A percentile compares a stretch with the other conserved stretches of the same genome.
Evolutionary conservation across 2,888 invertebrate species (phyloP).

Genomic region (Vanessa cardui): DNA sequence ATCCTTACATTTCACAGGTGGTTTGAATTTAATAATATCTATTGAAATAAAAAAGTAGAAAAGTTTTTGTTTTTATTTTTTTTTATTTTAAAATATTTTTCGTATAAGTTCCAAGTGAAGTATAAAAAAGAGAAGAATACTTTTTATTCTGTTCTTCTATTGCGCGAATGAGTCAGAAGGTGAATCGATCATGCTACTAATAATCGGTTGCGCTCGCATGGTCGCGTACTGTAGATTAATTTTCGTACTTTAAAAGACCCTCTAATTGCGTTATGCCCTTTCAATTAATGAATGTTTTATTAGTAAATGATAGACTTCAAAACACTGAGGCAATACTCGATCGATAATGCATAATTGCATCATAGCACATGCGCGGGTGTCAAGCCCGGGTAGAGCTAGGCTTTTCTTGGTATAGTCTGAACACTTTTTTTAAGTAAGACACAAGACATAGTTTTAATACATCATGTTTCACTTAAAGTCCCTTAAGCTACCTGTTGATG

Average conservation of each 20-base stretch:
- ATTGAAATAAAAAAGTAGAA: too few species aligned
- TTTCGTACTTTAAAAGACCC: neutral
- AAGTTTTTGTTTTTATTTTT: too few species aligned
- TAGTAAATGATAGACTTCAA: neutral
- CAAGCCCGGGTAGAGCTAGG: conserved; percentile 4
- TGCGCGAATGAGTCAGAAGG: too few species aligned
- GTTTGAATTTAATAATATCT: too few species aligned
- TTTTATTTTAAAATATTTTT: too few species aligned
- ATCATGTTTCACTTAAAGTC: neutral
- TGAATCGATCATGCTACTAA: neutral
- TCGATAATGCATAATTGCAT: conserved; percentile 33
- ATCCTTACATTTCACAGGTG: too few species aligned
- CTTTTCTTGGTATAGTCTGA: neutral
- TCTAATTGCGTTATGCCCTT: neutral
- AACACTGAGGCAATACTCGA: conserved; percentile 11
- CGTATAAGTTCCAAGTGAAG: too few species aligned
- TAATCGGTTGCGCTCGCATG: neutral
- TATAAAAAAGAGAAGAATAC: too few species aligned
- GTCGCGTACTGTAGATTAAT: neutral
- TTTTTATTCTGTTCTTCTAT: too few species aligned
- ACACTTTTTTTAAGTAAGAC: neutral
- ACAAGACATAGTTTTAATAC: too few species aligned
- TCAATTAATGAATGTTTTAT: neutral
- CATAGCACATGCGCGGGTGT: conserved; percentile 27
- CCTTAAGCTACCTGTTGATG: neutral